Base-by-base conservation (phyloP, 1,140 invertebrate species). In the Neodiprion pinetum region DNA sequence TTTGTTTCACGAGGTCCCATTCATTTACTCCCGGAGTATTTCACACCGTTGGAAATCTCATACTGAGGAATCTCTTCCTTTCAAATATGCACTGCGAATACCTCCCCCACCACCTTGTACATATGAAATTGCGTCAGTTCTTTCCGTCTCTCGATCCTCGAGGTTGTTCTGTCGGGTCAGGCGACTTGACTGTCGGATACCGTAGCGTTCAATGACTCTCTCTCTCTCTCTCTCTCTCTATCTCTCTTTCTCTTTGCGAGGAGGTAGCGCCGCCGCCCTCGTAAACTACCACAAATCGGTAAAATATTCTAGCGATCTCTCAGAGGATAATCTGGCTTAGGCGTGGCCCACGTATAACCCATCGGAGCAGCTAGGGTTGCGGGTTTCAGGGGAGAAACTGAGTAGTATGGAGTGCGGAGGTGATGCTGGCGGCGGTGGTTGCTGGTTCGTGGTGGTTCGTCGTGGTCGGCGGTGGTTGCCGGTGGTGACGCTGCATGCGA, bases 321-420 rank as follows among this genome's bases (percentile, higher is more conserved):
- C 78, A 79, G 65, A 70, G 81, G 78, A 83, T 83, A 83, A 83
- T 83, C 81, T 82, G 80, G 81, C 80, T 83, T 81, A 83, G 79
- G 79, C 72, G 9, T 14, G 12, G 50, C 12, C 53, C 48, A 7
- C 53, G 53, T 23, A 67, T 48, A 11, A 23, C 53, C 53, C 72
- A 23, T 9, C 10, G 53, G 48, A 14, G 28, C n/a, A 48, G 71
- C 23, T 72, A 48, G 70, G 67, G 50, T 21, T 68, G 50, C 66
- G 50, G 67, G 53, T 48, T 21, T 65, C 23, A 47, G 67, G 67
- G 9, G 11, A 21, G 67, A 69, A 69, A 69, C 17, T 21, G 21
- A 69, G 40, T 66, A 23, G 40, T 28, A 48, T 4, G n/a, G 14
- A 65, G 74, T 10, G 71, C 67, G 21, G 48, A 68, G 61, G 71